Base-by-base conservation (phyloP, 2,797 vertebrate genomes). In the Chelon labrosus region DNA sequence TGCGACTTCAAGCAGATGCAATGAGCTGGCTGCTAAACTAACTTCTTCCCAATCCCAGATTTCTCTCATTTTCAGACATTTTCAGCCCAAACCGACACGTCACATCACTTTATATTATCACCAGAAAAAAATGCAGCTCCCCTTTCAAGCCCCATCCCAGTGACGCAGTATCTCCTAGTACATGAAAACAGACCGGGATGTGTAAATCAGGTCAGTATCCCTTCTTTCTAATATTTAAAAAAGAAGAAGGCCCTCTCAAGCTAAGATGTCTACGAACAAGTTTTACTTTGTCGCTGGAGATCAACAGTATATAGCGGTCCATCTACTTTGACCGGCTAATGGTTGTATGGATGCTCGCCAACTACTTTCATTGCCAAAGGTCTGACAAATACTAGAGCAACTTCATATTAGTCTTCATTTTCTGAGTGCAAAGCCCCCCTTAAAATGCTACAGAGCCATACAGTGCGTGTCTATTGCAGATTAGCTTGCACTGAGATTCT, bases 401-500 rank as follows among this genome's bases (percentile, higher is more conserved):
- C 16, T 72, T 47, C 7, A 61, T 46, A 70, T 72, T 17, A 52
- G 20, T 64, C n/a, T 17, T 50, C 0, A 53, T 27, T 46, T 49
- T 56, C 42, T 58, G 31, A 64, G 35, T 55, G 27, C 27, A 20
- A 7, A 27, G 13, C 52, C 44, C 22, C 20, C 9, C 39, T 56
- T 25, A 51, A 62, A 68, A 65, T 44, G 11, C 6, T 5, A 35
- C 10, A 37, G 11, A 4, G 10, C 39, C 5, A 49, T 11, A 20
- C 10, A 50, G 20, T 14, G 8, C 2, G 54, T 37, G 9, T 44
- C 31, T 31, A 49, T 47, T 55, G n/a, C n/a, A 52, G 35, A 20
- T 53, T 63, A 53, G 4, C 22, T 50, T 65, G 65, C 22, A 61
- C 16, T 53, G 22, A 70, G 25, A n/a, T 38, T 5, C 52, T 58